Base-by-base conservation (phyloP, 2,888 invertebrate species). In the Coleophora deauratella region DNA sequence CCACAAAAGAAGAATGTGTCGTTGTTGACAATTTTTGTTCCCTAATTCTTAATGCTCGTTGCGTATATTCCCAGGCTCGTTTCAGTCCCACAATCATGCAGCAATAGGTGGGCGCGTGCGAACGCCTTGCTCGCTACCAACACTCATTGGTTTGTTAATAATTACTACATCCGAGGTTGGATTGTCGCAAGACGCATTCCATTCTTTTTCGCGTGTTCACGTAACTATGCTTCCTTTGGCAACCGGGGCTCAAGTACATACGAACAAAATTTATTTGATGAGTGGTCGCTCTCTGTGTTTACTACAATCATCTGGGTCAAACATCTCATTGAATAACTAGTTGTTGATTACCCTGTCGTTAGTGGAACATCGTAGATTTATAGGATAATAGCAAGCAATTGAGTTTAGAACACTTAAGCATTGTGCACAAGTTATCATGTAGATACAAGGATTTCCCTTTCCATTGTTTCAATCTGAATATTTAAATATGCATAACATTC, bases 101-200 rank as follows among this genome's bases (percentile, higher is more conserved):
- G 6, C 53, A 52, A 42, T 55, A 35, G 37, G 44, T 39, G 57
- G 59, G 58, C 67, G 60, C 69, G 71, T 75, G 75, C 73, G 77
- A 77, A 76, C 62, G 59, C 62, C 59, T 65, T 59, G 57, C 55
- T 52, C 46, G 61, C 62, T 65, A 72, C 67, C 65, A 65, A 11
- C n/a, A 64, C 57, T 64, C 54, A 51, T 50, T 57, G 50, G 57
- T 52, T 58, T 40, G 48, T 53, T 54, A 59, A 59, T 61, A 66
- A 70, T 74, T 73, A 71, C 62, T 64, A 69, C 66, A 72, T 72
- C 69, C 74, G 74, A 76, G 72, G 73, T 60, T 74, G 70, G 62
- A 59, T 64, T 77, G 71, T 75, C 67, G 76, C 71, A 75, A 77
- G 70, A 67, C 57, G 56, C 68, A 66, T 76, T 72, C 70, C 72